phyloP scores from a whole-genome alignment of 1,140 invertebrate species.

The Diabrotica undecimpunctata region DNA sequence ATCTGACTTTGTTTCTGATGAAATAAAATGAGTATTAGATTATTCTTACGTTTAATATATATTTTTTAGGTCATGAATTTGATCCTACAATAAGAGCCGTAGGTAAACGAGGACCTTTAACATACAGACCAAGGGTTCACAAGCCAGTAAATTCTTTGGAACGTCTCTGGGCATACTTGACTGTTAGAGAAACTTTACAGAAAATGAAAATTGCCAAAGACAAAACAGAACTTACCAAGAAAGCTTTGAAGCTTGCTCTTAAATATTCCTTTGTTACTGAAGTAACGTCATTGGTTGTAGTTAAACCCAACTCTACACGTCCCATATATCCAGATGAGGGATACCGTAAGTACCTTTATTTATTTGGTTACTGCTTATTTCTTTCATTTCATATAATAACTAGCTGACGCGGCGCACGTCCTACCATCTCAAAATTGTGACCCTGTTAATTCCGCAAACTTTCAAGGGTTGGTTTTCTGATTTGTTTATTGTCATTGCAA shows the following conservation, averaged over 20 bases:
- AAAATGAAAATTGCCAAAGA: slow-evolving; percentile 52
- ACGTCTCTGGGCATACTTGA: slow-evolving; percentile 65
- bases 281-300: slow-evolving; percentile 65
- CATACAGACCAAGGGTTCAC: slow-evolving; percentile 47
- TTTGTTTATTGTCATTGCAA: too few species aligned
- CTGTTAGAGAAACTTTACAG: slow-evolving; percentile 54
- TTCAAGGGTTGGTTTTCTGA: too few species aligned
- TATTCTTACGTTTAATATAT: too few species aligned
- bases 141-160: slow-evolving; percentile 6
- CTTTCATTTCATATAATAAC: not conserved
- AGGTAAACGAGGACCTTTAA: not conserved
- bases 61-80: not conserved
- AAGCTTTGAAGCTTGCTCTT: slow-evolving; percentile 50
- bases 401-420: too few species aligned
- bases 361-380: not conserved
- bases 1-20: too few species aligned
- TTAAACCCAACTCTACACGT: slow-evolving; percentile 54
- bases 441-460: too few species aligned
- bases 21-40: too few species aligned
- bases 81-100: not conserved
- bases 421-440: too few species aligned
- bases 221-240: slow-evolving; percentile 35
- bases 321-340: not conserved
- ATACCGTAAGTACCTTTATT: not conserved
- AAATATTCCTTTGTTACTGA: slow-evolving; percentile 67